Evolutionary conservation across 2,113 vertebrate species (phyloP), one percentile per base, ranked within the genome.

Genomic region (Dromiciops gliroides): DNA sequence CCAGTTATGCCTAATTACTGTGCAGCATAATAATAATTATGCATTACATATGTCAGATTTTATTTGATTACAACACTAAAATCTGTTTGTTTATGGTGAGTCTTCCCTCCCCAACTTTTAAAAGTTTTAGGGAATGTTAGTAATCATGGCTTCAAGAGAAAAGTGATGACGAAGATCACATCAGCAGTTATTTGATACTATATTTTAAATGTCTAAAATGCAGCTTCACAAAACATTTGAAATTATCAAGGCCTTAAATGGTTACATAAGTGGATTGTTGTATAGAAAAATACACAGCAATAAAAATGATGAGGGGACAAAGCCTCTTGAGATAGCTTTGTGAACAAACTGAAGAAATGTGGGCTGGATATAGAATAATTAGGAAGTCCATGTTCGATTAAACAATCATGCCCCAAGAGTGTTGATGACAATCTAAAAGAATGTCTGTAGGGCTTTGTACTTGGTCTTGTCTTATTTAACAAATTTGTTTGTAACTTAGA

Each of bases 41-140:
- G 67, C 67, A 83, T 83, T 83, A 83, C 67, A 83, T 44, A 83
- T 83, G 67, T 83, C 67, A 83, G 67, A 83, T 83, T 83, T 83
- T 83, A 83, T 83, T 83, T 83, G 67, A 83, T 83, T 83, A 83
- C 67, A 83, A 83, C 67, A 83, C n/a, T 83, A 44, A 83, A 83
- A 83, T 83, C 67, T 83, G 60, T 75, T 83, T n/a, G 23, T 83
- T 16, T 83, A 83, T 83, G 67, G 67, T 83, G 44, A 83, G n/a
- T 83, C 67, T 83, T 44, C 67, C n/a, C 67, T 83, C 67, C n/a
- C 67, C 67, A 83, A 83, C 37, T 44, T 83, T 44, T 83, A 23
- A 83, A 83, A 83, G 67, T 83, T 83, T 83, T n/a, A 83, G n/a
- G 67, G 19, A 83, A 44, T 83, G 67, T 83, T 83, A 83, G n/a